Base-by-base conservation (phyloP, 2,113 vertebrate genomes). In the Amazona vittata region DNA sequence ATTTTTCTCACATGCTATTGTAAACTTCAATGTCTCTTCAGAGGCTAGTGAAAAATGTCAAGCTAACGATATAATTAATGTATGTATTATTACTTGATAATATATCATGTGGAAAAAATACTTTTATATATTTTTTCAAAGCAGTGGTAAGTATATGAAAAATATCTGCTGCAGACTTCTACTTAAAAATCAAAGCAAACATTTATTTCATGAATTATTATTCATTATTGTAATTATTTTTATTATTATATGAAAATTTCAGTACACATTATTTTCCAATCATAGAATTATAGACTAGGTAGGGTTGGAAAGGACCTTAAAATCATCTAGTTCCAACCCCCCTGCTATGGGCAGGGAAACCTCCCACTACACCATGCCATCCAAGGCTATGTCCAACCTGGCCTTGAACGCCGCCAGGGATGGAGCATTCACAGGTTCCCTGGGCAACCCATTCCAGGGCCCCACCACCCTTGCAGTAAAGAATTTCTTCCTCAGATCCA, bases 131-230 rank as follows among this genome's bases (percentile, higher is more conserved):
- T 55, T 82, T 93, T 77, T 95, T 55, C n/a, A 44, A 88, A 81
- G 78, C 37, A 82, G 65, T 73, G 53, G 16, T 69, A 41, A 73
- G 31, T 76, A 33, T 64, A 10, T 87, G 41, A 60, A 90, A 94
- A 92, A 81, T 80, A 37, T 77, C 26, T 94, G 52, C 79, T 89
- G 37, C 57, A 91, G 55, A 96, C 70, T 96, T 96, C 43, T 81
- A 35, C 88, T 88, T 86, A 90, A 95, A 89, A 95, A 85, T 80
- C 41, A 93, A 94, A 88, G 22, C 10, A 63, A 57, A 19, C 15
- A n/a, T 60, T 92, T 11, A 31, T 74, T 91, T 59, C 5, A 73
- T 60, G 7, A 63, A 75, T 62, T 41, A 25, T 64, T 50, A 44
- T 50, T 21, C 5, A 12, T 71, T 64, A 50, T 39, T 12, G 13